Evolutionary conservation across 2,113 vertebrate genomes (phyloP), one percentile per base, ranked within the genome.

Genomic region (Cnemophilus loriae): DNA sequence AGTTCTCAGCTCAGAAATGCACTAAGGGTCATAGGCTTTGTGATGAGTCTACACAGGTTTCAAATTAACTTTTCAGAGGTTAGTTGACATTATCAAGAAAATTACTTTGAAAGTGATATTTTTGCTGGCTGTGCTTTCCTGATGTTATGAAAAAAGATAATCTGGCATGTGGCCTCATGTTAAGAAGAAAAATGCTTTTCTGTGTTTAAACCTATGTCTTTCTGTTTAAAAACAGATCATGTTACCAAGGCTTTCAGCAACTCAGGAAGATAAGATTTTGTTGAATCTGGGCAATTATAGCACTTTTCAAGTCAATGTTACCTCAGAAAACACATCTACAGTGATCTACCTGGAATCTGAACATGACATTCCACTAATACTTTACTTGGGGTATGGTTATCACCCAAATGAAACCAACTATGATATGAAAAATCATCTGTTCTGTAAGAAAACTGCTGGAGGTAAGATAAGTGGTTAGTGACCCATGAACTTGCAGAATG

Each of bases 261-360:
- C 75, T 19, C 95, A 97, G 21, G 96, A 97, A n/a, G 97, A 98
- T 69, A 98, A 95, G 32, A 99, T 98, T 4, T 60, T 98, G 74
- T 83, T 99, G 96, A 98, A 97, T 87, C 94, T 99, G 84, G 97
- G 97, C 63, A 98, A 98, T 91, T 98, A 97, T 52, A 99, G 98
- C 91, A 98, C 97, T 79, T 90, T 99, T 79, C 94, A 98, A 94
- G 97, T 99, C 90, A 99, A 99, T 7, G 32, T 99, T 74, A 98
- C 98, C 2, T 98, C 97, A 11, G 90, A 93, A 30, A 98, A 98
- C 28, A 97, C 97, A 21, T 98, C 99, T 71, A 46, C 99, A 83
- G 99, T 99, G 91, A 97, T 99, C 77, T 97, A 99, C 94, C 95
- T 99, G 92, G 98, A 99, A 83, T 97, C 98, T 30, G 98, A 98